Base-by-base conservation (phyloP, 2,113 vertebrate genomes). In the Ondatra zibethicus region DNA sequence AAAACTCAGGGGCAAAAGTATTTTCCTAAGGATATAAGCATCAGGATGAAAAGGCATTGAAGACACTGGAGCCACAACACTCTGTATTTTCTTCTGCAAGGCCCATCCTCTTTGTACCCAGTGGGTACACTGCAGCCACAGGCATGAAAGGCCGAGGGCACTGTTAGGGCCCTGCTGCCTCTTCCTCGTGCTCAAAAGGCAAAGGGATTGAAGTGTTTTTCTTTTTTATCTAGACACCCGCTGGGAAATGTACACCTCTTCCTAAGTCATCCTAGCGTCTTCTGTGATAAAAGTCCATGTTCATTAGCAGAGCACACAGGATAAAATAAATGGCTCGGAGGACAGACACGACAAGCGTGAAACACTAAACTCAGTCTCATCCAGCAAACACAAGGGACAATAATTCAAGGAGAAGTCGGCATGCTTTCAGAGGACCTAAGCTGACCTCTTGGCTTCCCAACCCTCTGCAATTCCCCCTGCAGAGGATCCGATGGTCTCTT, bases 201-300 rank as follows among this genome's bases (percentile, higher is more conserved):
- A 68, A 96, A 58, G n/a, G 16, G 47, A 91, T 73, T 29, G 12
- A 92, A 92, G 85, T 63, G 11, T 70, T 17, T 89, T 94, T 39
- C 87, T 42, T 92, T 87, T 7, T 16, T 36, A 92, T 39, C 3
- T 73, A 12, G 52, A 29, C 8, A n/a, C 27, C 65, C 11, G 25
- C 21, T 12, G 91, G 70, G 66, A 91, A 77, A 63, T 31, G 11
- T 3, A 55, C 4, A 23, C 29, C 3, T 19, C 65, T 72, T 84
- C 42, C 61, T 70, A 78, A 82, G 63, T 0, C 1, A 86, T 4
- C 7, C 27, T 66, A 66, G 25, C 12, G 25, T 88, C 14, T 80
- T 81, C 58, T 87, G 7, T 80, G 47, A 90, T 81, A 14, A 92
- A 80, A 96, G 31, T 58, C 39, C 36, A 36, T 58, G 81, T 76